A percentile compares a stretch with the other conserved stretches of the same genome.
Conservation (phyloP, 2,888 invertebrate species). For the Portevinia maculata region DNA sequence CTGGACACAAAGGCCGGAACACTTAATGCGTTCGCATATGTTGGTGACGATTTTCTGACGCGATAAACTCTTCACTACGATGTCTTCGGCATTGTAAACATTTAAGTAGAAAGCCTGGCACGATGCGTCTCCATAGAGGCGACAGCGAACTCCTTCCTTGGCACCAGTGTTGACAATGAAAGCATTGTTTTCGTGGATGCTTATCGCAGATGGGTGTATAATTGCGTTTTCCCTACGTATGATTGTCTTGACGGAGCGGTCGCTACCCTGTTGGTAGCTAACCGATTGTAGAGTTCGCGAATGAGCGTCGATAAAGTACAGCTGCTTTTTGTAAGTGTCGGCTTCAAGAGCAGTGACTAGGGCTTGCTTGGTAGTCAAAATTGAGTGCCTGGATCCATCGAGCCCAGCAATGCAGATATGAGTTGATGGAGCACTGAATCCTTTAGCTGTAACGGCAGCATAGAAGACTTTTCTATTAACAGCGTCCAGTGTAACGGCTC, state of each 20-base stretch:
- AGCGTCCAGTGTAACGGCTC: conserved; percentile 87
- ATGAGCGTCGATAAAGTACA: conserved; percentile 91
- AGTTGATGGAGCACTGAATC: conserved; percentile 83
- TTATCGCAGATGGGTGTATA: conserved; percentile 86
- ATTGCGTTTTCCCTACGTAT: conserved; percentile 83
- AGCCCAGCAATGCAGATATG: conserved; percentile 84
- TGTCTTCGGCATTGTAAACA: conserved; percentile 83
- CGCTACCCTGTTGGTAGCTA: conserved; percentile 83
- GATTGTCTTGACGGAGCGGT: conserved; percentile 81
- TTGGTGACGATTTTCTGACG: conserved; percentile 84
- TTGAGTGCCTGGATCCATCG: conserved; percentile 83
- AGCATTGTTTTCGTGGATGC: conserved; percentile 89
- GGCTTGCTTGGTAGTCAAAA: conserved; percentile 81
- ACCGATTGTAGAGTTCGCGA: conserved; percentile 84
- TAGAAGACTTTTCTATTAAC: conserved; percentile 85
- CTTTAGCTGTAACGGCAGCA: conserved; percentile 83
- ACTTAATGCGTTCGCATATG: conserved; percentile 84
- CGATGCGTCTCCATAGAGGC: conserved; percentile 83
- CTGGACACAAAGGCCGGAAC: conserved; percentile 86
- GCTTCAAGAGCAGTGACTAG: conserved; percentile 83
- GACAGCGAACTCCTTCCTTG: conserved; percentile 85
- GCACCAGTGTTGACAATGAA: conserved; percentile 87
- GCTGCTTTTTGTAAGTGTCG: conserved; percentile 84
- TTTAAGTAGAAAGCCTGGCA: conserved; percentile 84
- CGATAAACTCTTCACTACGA: conserved; percentile 84